A percentile compares a stretch with the other conserved stretches of the same genome.
Evolutionary conservation across 2,797 vertebrate species (phyloP).

Genomic region (Onychomys leucogaster): DNA sequence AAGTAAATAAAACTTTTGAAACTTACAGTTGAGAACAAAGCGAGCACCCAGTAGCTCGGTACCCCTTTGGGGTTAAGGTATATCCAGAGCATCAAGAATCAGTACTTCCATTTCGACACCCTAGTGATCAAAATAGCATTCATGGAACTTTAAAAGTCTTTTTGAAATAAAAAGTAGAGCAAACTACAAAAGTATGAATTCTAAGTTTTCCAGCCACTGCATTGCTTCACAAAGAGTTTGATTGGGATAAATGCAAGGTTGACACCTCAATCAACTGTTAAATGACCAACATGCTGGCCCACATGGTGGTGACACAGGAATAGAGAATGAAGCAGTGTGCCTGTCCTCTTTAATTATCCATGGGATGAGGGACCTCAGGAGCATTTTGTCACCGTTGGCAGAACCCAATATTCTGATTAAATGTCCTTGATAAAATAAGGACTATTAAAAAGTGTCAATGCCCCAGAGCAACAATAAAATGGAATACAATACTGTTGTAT

Average conservation of each 20-base stretch:
- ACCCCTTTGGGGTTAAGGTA: slow-evolving; percentile 84
- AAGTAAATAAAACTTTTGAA: slow-evolving; percentile 85
- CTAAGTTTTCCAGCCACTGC: slow-evolving; percentile 82
- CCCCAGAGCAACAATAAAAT: background rate
- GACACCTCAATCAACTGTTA: slow-evolving; percentile 59
- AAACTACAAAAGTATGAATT: slow-evolving; percentile 86
- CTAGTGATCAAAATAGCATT: slow-evolving; percentile 86
- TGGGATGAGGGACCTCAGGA: background rate
- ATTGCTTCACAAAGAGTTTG: slow-evolving; percentile 74
- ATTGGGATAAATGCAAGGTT: slow-evolving; percentile 5
- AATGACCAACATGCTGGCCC: background rate
- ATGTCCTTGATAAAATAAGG: background rate
- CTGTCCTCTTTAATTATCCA: slow-evolving; percentile 59
- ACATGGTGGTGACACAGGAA: background rate
- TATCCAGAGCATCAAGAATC: slow-evolving; percentile 85
- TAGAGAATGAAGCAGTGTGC: slow-evolving; percentile 9
- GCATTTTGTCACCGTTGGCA: background rate
- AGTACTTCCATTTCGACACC: slow-evolving; percentile 83
- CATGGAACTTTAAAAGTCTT: slow-evolving; percentile 85
- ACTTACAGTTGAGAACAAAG: slow-evolving; percentile 86
- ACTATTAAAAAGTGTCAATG: background rate
- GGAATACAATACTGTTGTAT: background rate
- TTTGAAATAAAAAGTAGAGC: slow-evolving; percentile 87
- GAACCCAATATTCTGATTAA: slow-evolving; percentile 24
- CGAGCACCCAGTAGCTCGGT: slow-evolving; percentile 79